phyloP scores from a whole-genome alignment of 2,797 vertebrate genomes.

The Lycodopsis pacificus region DNA sequence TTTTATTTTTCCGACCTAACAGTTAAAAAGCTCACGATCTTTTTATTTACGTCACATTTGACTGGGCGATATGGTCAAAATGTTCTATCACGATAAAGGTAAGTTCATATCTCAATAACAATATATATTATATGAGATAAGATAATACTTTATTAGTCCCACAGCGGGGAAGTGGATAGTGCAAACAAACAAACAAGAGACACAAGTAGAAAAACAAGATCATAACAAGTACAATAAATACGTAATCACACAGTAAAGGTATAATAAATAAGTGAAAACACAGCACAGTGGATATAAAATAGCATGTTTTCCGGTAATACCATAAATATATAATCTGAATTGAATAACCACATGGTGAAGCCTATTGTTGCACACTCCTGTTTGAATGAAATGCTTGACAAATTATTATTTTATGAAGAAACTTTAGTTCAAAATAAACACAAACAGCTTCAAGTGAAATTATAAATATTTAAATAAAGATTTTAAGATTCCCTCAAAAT shows the following conservation, averaged over 20 bases:
- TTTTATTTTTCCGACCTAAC: neutral
- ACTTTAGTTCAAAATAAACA: too few species aligned
- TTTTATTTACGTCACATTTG: neutral
- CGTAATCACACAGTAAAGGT: neutral
- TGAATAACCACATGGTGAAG: too few species aligned
- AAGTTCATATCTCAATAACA: too few species aligned
- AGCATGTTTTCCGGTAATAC: too few species aligned
- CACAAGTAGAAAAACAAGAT: neutral
- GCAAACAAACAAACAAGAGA: too few species aligned
- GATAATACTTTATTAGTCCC: neutral
- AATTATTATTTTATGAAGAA: neutral
- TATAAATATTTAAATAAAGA: neutral
- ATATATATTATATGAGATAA: neutral
- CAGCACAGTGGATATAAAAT: too few species aligned
- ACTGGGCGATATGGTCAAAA: too few species aligned
- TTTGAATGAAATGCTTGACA: neutral
- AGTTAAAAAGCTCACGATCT: neutral
- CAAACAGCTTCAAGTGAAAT: too few species aligned
- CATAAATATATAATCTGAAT: too few species aligned
- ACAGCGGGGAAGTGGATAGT: too few species aligned
- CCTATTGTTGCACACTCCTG: neutral
- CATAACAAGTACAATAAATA: neutral
- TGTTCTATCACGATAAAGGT: too few species aligned
- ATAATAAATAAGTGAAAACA: neutral
- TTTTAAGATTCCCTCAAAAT: neutral